Base-by-base conservation (phyloP, 2,797 vertebrate genomes). In the Macrochelys suwanniensis region DNA sequence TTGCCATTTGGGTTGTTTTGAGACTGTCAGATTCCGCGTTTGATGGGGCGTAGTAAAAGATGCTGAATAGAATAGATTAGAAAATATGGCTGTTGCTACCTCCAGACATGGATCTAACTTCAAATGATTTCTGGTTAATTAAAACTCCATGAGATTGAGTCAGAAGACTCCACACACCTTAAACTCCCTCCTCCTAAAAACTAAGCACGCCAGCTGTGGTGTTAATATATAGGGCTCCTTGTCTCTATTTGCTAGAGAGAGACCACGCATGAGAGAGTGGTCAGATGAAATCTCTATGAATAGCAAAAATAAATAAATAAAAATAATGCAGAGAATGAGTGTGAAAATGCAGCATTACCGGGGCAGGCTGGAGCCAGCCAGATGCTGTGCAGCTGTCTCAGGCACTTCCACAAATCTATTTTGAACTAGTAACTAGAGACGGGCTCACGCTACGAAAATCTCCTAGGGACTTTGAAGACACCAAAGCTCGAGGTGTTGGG, bases 201-300 rank as follows among this genome's bases (percentile, higher is more conserved):
- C 21, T 2, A 5, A 96, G 50, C 89, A 92, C 92, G 80, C 85
- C 95, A 96, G 84, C 88, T 94, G 94, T 95, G 93, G 83, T 91
- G 80, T 53, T 68, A 4, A 82, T 61, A 77, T 0, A 79, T 0
- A 31, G 89, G 85, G 25, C 85, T 92, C 81, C 86, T 91, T 84
- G 87, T 91, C 87, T 92, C 56, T 10, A 0, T 85, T 53, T 82
- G 90, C 6, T 13, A 3, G 91, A 85, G 76, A 26, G 92, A 85
- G 82, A 26, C 59, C 0, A 0, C 54, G 76, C 77, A 65, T 87
- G 94, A 97, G 74, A 54, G 88, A 11, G 50, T 92, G 90, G 65
- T 59, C 1, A 8, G 21, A 77, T 65, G 91, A 87, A 0, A 50
- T 10, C 9, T 42, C 91, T 92, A 68, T 95, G 95, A 84, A 91